Evolutionary conservation across 2,113 vertebrate species (phyloP).

Genomic region (Gallinago jamesoni): DNA sequence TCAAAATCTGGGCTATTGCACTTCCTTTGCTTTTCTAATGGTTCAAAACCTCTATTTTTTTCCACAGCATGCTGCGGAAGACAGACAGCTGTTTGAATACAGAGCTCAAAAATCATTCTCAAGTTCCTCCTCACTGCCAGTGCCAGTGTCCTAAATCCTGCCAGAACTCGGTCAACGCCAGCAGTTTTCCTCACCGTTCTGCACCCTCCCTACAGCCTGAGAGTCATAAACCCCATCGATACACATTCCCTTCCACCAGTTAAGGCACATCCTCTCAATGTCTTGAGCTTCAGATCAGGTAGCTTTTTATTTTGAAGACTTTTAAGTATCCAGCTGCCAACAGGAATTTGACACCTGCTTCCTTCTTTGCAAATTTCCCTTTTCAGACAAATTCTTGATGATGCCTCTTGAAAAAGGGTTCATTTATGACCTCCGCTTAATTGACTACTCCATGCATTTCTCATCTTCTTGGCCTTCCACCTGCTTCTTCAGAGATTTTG

Average conservation of each 20-base stretch:
- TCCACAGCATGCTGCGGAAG: not conserved
- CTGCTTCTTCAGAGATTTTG: slow-evolving; percentile 17
- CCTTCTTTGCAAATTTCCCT: slow-evolving; percentile 12
- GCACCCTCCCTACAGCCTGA: not conserved
- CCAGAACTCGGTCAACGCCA: not conserved
- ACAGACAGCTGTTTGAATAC: slow-evolving; percentile 54
- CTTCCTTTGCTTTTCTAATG: slow-evolving; percentile 52
- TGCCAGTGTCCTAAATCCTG: slow-evolving; percentile 9
- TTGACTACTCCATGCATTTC: not conserved
- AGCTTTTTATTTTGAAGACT: not conserved
- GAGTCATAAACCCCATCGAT: not conserved
- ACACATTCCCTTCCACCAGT: not conserved
- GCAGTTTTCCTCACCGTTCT: not conserved
- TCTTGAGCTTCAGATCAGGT: slow-evolving; percentile 26
- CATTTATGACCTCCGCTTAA: slow-evolving; percentile 1
- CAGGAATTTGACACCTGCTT: slow-evolving; percentile 24
- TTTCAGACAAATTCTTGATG: slow-evolving; percentile 10
- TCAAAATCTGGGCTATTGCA: slow-evolving; percentile 55
- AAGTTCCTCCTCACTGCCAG: not conserved
- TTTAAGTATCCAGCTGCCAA: slow-evolving; percentile 7
- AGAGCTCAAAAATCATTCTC: slow-evolving; percentile 28
- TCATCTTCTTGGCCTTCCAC: not conserved
- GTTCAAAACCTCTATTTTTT: slow-evolving; percentile 54
- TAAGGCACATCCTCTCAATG: not conserved
- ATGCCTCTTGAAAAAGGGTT: not conserved